Base-by-base conservation (phyloP, 64 coral and sea anemone species). In the Hydrozoanthus tunicans region DNA sequence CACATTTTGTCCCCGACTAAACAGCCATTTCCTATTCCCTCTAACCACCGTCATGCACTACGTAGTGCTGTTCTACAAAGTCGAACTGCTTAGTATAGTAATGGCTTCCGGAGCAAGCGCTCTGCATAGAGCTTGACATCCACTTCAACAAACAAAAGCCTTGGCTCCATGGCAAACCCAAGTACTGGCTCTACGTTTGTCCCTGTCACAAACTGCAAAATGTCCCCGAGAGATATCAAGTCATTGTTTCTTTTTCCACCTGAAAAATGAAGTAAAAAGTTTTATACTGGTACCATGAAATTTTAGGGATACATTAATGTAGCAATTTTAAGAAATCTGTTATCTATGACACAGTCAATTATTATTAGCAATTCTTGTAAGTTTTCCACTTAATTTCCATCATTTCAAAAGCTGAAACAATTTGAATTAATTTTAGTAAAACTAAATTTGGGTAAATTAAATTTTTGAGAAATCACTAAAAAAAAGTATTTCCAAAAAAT, bases 141-240 rank as follows among this genome's bases (percentile, higher is more conserved):
- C 6, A 86, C 67, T n/a, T 86, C 83, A 86, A 86, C 66, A 86
- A 86, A 86, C 66, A 86, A 56, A 73, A 86, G 64, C 11, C 66
- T 86, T 86, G 83, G 83, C 67, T 86, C 66, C 67, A 86, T 72
- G 64, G 83, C 83, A 86, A 86, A 86, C 13, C 83, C 83, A 73
- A 86, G 83, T 55, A 86, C 83, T 56, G 83, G 83, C 66, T 86
- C 83, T 86, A 71, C 62, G 82, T 68, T 66, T 65, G 82, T 85
- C 7, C 64, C 82, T 63, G 81, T 64, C n/a, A 64, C 59, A 25
- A 72, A 62, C 82, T 85, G 62, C 82, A 86, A 70, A 51, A 86
- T 86, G 82, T 53, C 64, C 82, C 82, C 82, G 63, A 86, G 64
- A 70, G 82, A 69, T 69, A 86, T 86, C 62, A 70, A 53, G 64